Evolutionary conservation across 1,140 invertebrate species (phyloP).

Genomic region (Berghia stephanieae): DNA sequence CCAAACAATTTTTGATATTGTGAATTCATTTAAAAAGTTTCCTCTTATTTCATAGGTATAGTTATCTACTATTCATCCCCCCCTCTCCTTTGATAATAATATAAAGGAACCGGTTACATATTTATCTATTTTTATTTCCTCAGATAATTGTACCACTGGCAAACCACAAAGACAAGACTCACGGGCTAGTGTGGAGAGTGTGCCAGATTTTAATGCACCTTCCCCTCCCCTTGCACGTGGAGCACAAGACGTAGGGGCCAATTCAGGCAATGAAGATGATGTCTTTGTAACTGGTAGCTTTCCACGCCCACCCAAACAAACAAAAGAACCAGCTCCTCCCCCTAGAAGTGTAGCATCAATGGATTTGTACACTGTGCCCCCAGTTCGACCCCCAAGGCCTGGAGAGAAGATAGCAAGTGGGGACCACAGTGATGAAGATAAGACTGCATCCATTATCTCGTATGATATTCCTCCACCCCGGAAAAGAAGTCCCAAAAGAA

Average conservation of each 20-base stretch:
- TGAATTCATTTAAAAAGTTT: background rate
- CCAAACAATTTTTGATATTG: background rate
- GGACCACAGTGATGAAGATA: too few species aligned
- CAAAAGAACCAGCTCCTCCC: constrained; percentile 24
- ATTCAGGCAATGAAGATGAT: constrained; percentile 34
- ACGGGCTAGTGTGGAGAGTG: constrained; percentile 49
- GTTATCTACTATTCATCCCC: constrained; percentile 33
- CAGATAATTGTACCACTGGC: constrained; percentile 89
- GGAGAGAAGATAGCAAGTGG: constrained; percentile 34
- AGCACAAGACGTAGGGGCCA: background rate
- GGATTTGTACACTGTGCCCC: constrained; percentile 45
- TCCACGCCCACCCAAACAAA: constrained; percentile 39
- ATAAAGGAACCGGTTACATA: constrained; percentile 14
- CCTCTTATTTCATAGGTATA: background rate
- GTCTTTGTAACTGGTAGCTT: constrained; percentile 36
- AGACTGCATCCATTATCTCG: too few species aligned
- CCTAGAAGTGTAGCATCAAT: constrained; percentile 36
- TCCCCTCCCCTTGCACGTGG: constrained; percentile 43
- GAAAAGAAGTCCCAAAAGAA: constrained; percentile 18
- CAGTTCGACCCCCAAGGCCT: constrained; percentile 22
- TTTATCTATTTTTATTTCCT: constrained; percentile 67
- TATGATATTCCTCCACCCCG: constrained; percentile 48
- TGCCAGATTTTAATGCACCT: constrained; percentile 54
- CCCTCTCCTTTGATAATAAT: background rate
- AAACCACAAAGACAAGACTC: constrained; percentile 47